Evolutionary conservation across 2,888 invertebrate genomes (phyloP).

Genomic region (Crepidodera aurea): DNA sequence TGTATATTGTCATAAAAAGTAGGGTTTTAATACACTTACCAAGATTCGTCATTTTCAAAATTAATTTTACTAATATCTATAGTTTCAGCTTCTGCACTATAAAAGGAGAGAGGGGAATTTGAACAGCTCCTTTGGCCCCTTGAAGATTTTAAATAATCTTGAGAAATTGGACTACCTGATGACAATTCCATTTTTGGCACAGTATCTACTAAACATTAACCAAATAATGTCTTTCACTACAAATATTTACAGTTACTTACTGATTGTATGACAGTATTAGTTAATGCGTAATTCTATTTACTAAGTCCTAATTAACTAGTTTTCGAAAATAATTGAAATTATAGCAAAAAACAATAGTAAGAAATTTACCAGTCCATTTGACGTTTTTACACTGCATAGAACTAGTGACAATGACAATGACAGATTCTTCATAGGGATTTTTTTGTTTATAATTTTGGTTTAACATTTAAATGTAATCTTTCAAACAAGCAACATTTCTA

Average conservation of each 20-base stretch:
- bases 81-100: conserved; percentile 49
- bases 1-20: too few species aligned
- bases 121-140: conserved; percentile 30
- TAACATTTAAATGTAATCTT: too few species aligned
- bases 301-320: conserved; percentile 12
- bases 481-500: too few species aligned
- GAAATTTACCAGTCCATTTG: conserved; percentile 35
- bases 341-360: conserved; percentile 27
- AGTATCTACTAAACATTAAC: conserved; percentile 25
- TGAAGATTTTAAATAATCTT: conserved; percentile 41
- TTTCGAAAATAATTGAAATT: conserved; percentile 19
- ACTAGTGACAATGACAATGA: too few species aligned
- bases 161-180: conserved; percentile 49
- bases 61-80: conserved; percentile 68
- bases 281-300: conserved; percentile 4
- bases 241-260: conserved; percentile 12
- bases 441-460: too few species aligned
- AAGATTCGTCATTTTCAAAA: conserved; percentile 68
- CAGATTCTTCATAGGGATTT: too few species aligned
- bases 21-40: conserved; percentile 60
- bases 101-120: conserved; percentile 9
- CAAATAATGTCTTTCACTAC: conserved; percentile 36
- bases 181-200: conserved; percentile 54
- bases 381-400: too few species aligned
- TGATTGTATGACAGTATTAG: conserved; percentile 4